Evolutionary conservation across 1,140 invertebrate genomes (phyloP).

Genomic region (Yoshiicerus persimilis): DNA sequence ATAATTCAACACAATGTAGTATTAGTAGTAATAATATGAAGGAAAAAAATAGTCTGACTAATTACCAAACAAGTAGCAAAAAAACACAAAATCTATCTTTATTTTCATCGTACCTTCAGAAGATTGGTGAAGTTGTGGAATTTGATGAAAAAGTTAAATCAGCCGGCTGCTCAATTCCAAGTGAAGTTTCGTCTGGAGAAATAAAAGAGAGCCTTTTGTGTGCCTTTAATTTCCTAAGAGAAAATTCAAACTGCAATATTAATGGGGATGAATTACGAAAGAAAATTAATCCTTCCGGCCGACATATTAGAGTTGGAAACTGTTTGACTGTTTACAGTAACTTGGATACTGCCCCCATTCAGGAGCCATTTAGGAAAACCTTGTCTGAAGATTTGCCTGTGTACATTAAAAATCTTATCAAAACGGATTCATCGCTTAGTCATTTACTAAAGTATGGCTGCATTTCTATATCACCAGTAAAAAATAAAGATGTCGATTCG

Average conservation of each 20-base stretch:
- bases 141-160: not conserved
- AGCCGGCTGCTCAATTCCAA: not conserved
- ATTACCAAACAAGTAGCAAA: not conserved
- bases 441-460: conserved; percentile 25
- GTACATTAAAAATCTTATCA: conserved; percentile 24
- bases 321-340: conserved; percentile 30
- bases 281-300: not conserved
- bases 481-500: not conserved
- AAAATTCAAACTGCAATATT: not conserved
- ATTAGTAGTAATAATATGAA: not conserved
- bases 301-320: not conserved
- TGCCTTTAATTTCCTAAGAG: not conserved
- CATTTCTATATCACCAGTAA: conserved; percentile 33
- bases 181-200: not conserved
- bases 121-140: not conserved
- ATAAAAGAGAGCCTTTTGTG: not conserved
- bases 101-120: not conserved
- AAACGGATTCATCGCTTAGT: not conserved
- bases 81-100: not conserved
- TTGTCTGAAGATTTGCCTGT: not conserved
- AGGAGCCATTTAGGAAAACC: not conserved
- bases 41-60: not conserved
- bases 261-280: too few relatives aligned
- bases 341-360: not conserved
- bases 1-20: not conserved